phyloP scores from a whole-genome alignment of 2,888 invertebrate genomes.

The Lasius fuliginosus region DNA sequence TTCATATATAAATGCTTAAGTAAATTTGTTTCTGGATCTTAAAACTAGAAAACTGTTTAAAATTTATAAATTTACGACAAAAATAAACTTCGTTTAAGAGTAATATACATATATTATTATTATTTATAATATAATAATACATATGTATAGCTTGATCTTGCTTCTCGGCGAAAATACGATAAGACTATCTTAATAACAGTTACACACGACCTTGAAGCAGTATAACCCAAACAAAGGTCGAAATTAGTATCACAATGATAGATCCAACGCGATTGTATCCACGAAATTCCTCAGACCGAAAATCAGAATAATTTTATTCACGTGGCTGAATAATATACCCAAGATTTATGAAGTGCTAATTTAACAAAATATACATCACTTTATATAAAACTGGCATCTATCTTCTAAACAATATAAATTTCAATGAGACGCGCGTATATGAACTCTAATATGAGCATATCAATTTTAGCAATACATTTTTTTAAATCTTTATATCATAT shows the following conservation, averaged over 20 bases:
- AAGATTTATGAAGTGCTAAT: not conserved
- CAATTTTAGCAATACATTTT: not conserved
- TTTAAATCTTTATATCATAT: not conserved
- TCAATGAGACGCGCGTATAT: not conserved
- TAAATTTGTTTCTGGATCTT: not conserved
- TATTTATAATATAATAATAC: not conserved
- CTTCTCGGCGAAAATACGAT: conserved; percentile 40
- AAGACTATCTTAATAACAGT: conserved; percentile 51
- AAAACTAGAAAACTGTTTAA: not conserved
- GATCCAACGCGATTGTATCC: not conserved
- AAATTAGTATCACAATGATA: conserved; percentile 15
- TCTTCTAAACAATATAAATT: not conserved
- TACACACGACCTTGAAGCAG: conserved; percentile 21
- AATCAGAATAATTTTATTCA: conserved; percentile 16
- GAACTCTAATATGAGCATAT: not conserved
- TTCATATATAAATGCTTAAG: not conserved
- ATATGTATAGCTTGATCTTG: not conserved
- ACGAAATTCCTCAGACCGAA: conserved; percentile 24
- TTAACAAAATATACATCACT: not conserved
- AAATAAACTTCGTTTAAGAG: not conserved
- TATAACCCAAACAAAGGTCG: conserved; percentile 45
- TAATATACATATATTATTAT: not conserved
- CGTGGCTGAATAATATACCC: not conserved
- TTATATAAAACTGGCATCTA: not conserved
- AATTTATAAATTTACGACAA: not conserved